phyloP scores from a whole-genome alignment of 1,140 invertebrate genomes.

The Lasioglossum albipes region DNA sequence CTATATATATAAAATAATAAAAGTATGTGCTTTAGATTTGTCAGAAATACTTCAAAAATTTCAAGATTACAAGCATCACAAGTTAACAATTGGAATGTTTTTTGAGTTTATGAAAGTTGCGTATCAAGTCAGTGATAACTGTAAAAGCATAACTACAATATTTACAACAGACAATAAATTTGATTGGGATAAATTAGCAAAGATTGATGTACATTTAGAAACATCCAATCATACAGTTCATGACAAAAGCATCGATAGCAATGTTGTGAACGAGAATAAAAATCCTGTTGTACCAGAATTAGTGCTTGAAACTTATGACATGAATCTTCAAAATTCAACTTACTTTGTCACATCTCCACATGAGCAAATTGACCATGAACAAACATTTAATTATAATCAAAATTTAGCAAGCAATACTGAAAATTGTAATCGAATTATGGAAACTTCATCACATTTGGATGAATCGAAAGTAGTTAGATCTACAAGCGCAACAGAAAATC shows the following conservation, averaged over 20 bases:
- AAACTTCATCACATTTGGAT: slow-evolving; percentile 10
- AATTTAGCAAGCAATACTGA: not conserved
- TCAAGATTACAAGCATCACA: slow-evolving; percentile 45
- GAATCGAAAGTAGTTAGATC: slow-evolving; percentile 37
- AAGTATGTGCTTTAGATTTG: slow-evolving; percentile 34
- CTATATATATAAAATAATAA: slow-evolving; percentile 3
- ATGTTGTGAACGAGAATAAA: slow-evolving; percentile 17
- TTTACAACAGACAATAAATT: slow-evolving; percentile 81
- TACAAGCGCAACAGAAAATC: slow-evolving; percentile 57
- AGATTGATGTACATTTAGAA: slow-evolving; percentile 72
- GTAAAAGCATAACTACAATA: slow-evolving; percentile 82
- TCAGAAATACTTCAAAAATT: slow-evolving; percentile 42
- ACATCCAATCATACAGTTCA: slow-evolving; percentile 25
- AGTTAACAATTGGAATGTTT: slow-evolving; percentile 85
- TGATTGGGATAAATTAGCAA: slow-evolving; percentile 83
- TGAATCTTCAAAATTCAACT: not conserved
- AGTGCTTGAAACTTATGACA: not conserved
- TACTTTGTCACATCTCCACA: not conserved
- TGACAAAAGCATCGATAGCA: slow-evolving; percentile 6
- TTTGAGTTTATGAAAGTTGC: slow-evolving; percentile 87
- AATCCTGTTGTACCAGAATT: not conserved
- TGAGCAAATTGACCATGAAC: not conserved
- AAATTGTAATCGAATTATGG: slow-evolving; percentile 6
- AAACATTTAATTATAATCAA: not conserved
- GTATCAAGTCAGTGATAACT: slow-evolving; percentile 84